These are phyloP conservation scores for Harpagus bidentatus DNA, from an alignment of 2,113 vertebrate genomes.

Conservation along the genomic window DNA sequence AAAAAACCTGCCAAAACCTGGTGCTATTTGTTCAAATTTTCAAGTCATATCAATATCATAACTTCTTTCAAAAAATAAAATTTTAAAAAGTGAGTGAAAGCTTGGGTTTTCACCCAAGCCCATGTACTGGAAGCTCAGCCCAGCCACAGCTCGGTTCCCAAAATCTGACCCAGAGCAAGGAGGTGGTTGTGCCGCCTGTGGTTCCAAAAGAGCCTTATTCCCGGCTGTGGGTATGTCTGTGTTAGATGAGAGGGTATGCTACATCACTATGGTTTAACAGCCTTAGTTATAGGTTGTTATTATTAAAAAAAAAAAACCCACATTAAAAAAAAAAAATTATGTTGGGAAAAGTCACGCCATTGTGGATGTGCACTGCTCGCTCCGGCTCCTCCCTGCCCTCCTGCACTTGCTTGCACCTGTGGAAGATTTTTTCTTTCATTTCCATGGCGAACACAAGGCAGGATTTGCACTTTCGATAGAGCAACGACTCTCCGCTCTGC, in stretches of 20 bases:
- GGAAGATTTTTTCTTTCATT: not conserved
- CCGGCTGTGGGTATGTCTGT: rapidly evolving
- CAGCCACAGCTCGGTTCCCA: not conserved
- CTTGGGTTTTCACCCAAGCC: rapidly evolving
- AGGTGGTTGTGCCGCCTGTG: rapidly evolving
- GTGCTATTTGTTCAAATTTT: not conserved
- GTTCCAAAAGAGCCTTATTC: not conserved
- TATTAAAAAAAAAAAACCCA: not conserved
- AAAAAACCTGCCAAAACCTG: rapidly evolving
- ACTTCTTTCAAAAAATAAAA: not conserved
- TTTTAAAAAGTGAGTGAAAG: not conserved
- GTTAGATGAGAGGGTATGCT: not conserved
- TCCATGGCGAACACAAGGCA: not conserved
- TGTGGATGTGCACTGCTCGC: rapidly evolving
- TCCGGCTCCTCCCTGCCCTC: not conserved
- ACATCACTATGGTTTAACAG: rapidly evolving
- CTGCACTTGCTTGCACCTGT: not conserved
- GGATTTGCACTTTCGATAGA: not conserved
- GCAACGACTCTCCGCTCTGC: rapidly evolving
- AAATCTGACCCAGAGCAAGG: rapidly evolving
- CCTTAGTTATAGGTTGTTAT: not conserved
- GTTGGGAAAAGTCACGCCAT: rapidly evolving
- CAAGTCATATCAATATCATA: rapidly evolving
- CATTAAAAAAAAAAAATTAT: not conserved
- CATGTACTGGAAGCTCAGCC: not conserved